Conservation (phyloP, 2,888 invertebrate genomes). For the Ypsolopha sequella region DNA sequence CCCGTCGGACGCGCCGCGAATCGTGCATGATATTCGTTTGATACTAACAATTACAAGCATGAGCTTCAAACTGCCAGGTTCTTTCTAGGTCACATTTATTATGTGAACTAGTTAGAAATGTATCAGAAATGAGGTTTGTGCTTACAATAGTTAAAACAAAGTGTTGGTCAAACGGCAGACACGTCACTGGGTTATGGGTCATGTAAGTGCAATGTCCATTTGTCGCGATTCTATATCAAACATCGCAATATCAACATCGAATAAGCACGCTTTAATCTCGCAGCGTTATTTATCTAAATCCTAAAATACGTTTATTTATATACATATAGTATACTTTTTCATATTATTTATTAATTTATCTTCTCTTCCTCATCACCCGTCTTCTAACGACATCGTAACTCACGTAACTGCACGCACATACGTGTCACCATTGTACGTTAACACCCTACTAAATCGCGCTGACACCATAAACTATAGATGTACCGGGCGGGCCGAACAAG, state of each 20-base stretch:
- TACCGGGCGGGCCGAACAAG: neutral
- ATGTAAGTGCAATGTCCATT: slow-evolving; percentile 2
- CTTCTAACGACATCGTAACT: slow-evolving; percentile 34
- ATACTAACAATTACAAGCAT: slow-evolving; percentile 14
- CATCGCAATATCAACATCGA: slow-evolving; percentile 11
- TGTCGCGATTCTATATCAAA: slow-evolving; percentile 8
- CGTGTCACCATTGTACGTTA: neutral
- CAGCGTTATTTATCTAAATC: slow-evolving; percentile 10
- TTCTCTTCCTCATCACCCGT: slow-evolving; percentile 33
- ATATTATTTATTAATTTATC: slow-evolving; percentile 27
- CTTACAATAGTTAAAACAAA: slow-evolving; percentile 14
- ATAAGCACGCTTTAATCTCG: slow-evolving; percentile 30
- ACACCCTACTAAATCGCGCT: slow-evolving; percentile 18
- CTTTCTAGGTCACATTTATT: slow-evolving; percentile 29
- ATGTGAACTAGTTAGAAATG: slow-evolving; percentile 34
- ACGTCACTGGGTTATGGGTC: slow-evolving; percentile 14
- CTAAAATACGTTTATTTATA: slow-evolving; percentile 14
- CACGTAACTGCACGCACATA: slow-evolving; percentile 29
- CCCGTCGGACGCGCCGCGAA: neutral
- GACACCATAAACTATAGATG: slow-evolving; percentile 5
- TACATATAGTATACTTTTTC: slow-evolving; percentile 14
- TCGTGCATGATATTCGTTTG: slow-evolving; percentile 27
- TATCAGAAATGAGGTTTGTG: slow-evolving; percentile 19
- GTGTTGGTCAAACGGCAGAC: slow-evolving; percentile 33
- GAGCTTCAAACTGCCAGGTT: slow-evolving; percentile 20